Evolutionary conservation across 2,888 invertebrate genomes (phyloP).

Genomic region (Drosophila subquinaria): DNA sequence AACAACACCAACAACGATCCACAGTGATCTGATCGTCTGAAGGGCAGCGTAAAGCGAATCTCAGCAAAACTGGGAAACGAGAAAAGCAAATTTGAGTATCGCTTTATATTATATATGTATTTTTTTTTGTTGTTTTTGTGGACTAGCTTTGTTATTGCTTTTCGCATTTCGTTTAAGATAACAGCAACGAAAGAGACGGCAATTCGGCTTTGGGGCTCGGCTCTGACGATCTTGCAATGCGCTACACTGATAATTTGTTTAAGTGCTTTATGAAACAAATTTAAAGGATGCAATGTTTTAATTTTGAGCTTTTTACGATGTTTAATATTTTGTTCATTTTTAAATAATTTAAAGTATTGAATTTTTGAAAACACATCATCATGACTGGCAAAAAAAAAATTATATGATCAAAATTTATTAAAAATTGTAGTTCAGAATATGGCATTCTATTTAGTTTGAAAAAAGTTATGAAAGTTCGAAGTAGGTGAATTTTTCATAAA

Average conservation of each 20-base stretch:
- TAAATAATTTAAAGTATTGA: too few relatives aligned
- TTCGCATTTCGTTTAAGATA: constrained; percentile 53
- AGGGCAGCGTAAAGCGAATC: constrained; percentile 29
- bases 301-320: too few relatives aligned
- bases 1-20: constrained; percentile 4
- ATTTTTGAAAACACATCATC: too few relatives aligned
- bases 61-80: constrained; percentile 25
- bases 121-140: constrained; percentile 15
- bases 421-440: too few relatives aligned
- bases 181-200: constrained; percentile 21
- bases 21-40: constrained; percentile 19
- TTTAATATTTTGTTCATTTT: too few relatives aligned
- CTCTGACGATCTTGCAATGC: neutral
- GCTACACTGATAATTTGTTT: constrained; percentile 12
- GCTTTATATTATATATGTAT: constrained; percentile 11
- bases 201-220: constrained; percentile 1
- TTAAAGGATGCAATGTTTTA: neutral
- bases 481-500: too few relatives aligned
- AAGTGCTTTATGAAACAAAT: neutral
- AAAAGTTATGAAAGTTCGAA: too few relatives aligned
- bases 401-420: too few relatives aligned
- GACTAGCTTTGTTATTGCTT: constrained; percentile 33
- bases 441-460: too few relatives aligned
- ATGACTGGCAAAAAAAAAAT: too few relatives aligned
- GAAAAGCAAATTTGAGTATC: constrained; percentile 40